These are phyloP conservation scores for Charanyca ferruginea DNA, from an alignment of 2,888 invertebrate species.

Conservation along the genomic window DNA sequence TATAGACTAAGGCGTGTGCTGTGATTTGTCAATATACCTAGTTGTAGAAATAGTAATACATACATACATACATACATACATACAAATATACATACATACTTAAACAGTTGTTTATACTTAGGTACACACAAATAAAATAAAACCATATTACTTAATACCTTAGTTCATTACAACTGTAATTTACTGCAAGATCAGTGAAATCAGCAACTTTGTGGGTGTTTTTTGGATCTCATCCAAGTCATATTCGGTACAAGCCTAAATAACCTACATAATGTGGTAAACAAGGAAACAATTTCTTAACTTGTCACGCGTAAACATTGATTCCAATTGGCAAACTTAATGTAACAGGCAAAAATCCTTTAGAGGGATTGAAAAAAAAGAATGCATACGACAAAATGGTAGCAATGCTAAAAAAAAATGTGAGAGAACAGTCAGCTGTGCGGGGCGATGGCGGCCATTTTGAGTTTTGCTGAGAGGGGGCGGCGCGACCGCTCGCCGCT, in stretches of 20 bases:
- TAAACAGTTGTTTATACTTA: neutral
- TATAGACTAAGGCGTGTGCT: neutral
- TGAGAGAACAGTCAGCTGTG: slow-evolving; percentile 82
- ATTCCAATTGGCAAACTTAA: slow-evolving; percentile 61
- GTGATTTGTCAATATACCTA: neutral
- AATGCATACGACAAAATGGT: slow-evolving; percentile 77
- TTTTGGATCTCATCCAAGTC: slow-evolving; percentile 71
- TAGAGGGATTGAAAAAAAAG: slow-evolving; percentile 66
- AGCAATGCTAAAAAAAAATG: slow-evolving; percentile 79
- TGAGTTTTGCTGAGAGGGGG: slow-evolving; percentile 78
- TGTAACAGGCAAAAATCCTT: slow-evolving; percentile 64
- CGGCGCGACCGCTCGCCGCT: slow-evolving; percentile 72
- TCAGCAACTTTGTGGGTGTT: slow-evolving; percentile 61
- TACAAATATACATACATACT: too few species aligned
- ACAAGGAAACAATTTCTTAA: slow-evolving; percentile 51
- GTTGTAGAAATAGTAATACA: too few species aligned
- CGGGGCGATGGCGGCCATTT: slow-evolving; percentile 83
- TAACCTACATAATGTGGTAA: slow-evolving; percentile 55
- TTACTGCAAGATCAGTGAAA: slow-evolving; percentile 48
- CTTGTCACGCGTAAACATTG: slow-evolving; percentile 56
- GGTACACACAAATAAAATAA: neutral
- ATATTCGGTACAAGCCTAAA: slow-evolving; percentile 43
- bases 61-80: too few species aligned
- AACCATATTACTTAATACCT: slow-evolving; percentile 10
- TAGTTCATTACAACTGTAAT: slow-evolving; percentile 36